Percentiles rank a stretch among this genome's conserved stretches.
Conservation (phyloP, 1,140 invertebrate species). For the Cheumatopsyche charites region DNA sequence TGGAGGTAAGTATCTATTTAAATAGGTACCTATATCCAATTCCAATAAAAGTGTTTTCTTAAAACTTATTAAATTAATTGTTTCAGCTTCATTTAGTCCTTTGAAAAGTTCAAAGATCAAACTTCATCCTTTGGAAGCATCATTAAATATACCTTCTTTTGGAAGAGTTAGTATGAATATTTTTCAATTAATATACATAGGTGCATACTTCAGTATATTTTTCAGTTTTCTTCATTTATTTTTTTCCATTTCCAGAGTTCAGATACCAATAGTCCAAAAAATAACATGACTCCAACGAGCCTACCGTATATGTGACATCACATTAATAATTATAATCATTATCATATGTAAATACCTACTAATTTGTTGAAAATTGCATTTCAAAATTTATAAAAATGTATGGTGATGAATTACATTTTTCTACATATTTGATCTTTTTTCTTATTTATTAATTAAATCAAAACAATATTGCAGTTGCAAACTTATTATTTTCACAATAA, state of each 20-base stretch:
- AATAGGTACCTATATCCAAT: not conserved
- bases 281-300: slow-evolving; percentile 25
- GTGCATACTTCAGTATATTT: too few relatives aligned
- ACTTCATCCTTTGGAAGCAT: slow-evolving; percentile 37
- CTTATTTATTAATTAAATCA: too few relatives aligned
- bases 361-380: slow-evolving; percentile 1
- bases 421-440: not conserved
- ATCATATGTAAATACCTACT: not conserved
- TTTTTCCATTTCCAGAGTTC: slow-evolving; percentile 33
- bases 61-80: slow-evolving; percentile 18
- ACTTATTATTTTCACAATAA: too few relatives aligned
- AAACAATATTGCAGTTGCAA: too few relatives aligned
- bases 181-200: too few relatives aligned
- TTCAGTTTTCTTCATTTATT: too few relatives aligned
- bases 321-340: not conserved
- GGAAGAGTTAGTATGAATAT: slow-evolving; percentile 31
- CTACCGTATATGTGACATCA: slow-evolving; percentile 41
- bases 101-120: slow-evolving; percentile 44
- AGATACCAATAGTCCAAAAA: slow-evolving; percentile 37
- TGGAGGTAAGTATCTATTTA: slow-evolving; percentile 53
- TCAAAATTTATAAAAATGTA: not conserved
- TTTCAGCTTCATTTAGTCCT: slow-evolving; percentile 39
- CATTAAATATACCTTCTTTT: slow-evolving; percentile 39
- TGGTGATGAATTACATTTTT: slow-evolving; percentile 7
- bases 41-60: too few relatives aligned